phyloP scores from a whole-genome alignment of 1,140 invertebrate species.

The Gryllus bimaculatus region DNA sequence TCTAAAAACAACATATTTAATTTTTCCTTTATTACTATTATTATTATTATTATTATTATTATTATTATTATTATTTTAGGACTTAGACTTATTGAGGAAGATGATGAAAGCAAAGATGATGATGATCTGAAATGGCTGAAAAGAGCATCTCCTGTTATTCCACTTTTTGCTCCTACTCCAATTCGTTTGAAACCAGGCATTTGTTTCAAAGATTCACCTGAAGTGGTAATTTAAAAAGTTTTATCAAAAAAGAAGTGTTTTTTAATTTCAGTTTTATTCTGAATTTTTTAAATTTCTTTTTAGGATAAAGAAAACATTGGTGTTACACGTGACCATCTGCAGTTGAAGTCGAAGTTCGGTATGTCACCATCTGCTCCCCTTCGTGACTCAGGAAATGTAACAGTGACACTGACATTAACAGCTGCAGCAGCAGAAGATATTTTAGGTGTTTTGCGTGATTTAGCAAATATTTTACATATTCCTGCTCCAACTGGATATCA shows the following conservation, averaged over 20 bases:
- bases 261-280: neutral
- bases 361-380: slow-evolving; percentile 46
- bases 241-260: neutral
- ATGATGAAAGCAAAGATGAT: slow-evolving; percentile 48
- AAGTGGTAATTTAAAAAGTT: slow-evolving; percentile 33
- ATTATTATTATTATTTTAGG: slow-evolving; percentile 29
- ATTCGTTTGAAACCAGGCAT: slow-evolving; percentile 53
- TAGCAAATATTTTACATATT: slow-evolving; percentile 86
- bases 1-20: neutral
- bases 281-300: neutral
- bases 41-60: neutral
- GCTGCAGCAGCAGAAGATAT: slow-evolving; percentile 87
- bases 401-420: slow-evolving; percentile 83
- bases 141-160: slow-evolving; percentile 62
- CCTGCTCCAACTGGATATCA: slow-evolving; percentile 76
- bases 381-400: slow-evolving; percentile 74
- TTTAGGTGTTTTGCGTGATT: slow-evolving; percentile 74
- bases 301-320: slow-evolving; percentile 42
- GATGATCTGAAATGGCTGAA: slow-evolving; percentile 29
- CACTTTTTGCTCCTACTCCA: slow-evolving; percentile 61
- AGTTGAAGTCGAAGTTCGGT: slow-evolving; percentile 27
- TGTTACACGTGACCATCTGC: slow-evolving; percentile 27
- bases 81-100: slow-evolving; percentile 51
- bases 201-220: slow-evolving; percentile 40
- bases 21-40: neutral